phyloP scores from a whole-genome alignment of 1,140 invertebrate genomes.

The Zaprionus capensis region DNA sequence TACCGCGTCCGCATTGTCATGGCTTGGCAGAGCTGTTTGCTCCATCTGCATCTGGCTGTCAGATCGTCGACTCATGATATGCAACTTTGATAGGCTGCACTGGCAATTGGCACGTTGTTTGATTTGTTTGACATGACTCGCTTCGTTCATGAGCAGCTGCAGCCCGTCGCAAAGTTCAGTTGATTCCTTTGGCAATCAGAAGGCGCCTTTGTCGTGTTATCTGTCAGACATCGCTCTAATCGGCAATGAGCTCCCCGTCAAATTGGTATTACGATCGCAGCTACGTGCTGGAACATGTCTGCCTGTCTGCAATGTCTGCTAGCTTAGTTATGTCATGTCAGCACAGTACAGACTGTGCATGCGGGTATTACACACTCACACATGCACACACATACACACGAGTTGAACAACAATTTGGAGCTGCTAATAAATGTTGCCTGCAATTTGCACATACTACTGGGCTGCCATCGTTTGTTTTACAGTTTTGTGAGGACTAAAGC shows the following conservation, averaged over 20 bases:
- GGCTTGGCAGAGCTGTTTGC: not conserved
- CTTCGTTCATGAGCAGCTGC: constrained; percentile 7
- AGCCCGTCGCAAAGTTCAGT: constrained; percentile 10
- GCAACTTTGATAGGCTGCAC: constrained; percentile 63
- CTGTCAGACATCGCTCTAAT: constrained; percentile 60
- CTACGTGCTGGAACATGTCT: not conserved
- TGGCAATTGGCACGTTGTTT: constrained; percentile 76
- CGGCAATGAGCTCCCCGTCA: constrained; percentile 51
- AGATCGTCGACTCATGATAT: constrained; percentile 74
- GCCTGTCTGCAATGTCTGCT: not conserved
- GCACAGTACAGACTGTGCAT: constrained; percentile 26
- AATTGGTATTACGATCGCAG: constrained; percentile 47
- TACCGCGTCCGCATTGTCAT: not conserved
- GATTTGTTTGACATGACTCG: constrained; percentile 68
- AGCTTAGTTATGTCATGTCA: constrained; percentile 46
- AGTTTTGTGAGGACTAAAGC: constrained; percentile 36
- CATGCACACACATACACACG: not conserved
- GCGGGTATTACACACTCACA: not conserved
- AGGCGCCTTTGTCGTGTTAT: constrained; percentile 68
- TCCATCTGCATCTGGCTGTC: constrained; percentile 50
- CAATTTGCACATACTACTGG: constrained; percentile 47
- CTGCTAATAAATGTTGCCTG: constrained; percentile 61
- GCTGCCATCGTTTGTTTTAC: constrained; percentile 32
- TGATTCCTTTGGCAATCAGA: constrained; percentile 55
- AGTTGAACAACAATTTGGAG: not conserved